These are phyloP conservation scores for Drosophila barbarae DNA, from an alignment of 2,888 invertebrate genomes.

Conservation along the genomic window DNA sequence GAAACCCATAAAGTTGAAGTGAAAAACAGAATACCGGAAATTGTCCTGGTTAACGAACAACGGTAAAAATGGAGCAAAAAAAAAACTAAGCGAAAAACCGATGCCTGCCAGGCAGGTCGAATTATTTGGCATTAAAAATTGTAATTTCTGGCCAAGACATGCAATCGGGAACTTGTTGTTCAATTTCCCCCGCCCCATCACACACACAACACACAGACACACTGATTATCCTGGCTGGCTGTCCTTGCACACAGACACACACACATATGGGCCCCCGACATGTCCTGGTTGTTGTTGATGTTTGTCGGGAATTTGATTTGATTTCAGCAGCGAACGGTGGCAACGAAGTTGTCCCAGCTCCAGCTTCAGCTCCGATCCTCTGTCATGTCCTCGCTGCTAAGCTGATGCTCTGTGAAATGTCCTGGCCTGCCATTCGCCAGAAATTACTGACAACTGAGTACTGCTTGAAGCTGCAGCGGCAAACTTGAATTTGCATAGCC, in stretches of 20 bases:
- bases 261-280: conserved; percentile 17
- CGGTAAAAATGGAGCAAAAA: background rate
- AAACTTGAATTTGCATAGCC: conserved; percentile 63
- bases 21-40: conserved; percentile 8
- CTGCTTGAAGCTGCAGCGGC: conserved; percentile 48
- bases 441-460: conserved; percentile 58
- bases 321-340: conserved; percentile 48
- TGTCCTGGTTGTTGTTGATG: conserved; percentile 51
- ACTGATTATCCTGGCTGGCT: conserved; percentile 31
- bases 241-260: conserved; percentile 12
- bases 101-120: conserved; percentile 18
- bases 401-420: conserved; percentile 30
- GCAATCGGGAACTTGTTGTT: conserved; percentile 31
- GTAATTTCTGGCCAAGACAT: conserved; percentile 37
- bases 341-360: conserved; percentile 16
- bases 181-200: conserved; percentile 20
- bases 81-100: too few species aligned
- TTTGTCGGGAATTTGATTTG: conserved; percentile 68
- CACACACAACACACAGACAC: background rate
- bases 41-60: background rate
- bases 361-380: conserved; percentile 3
- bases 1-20: background rate
- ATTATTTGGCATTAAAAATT: conserved; percentile 44
- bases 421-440: conserved; percentile 41
- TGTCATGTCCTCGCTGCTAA: conserved; percentile 15